Base-by-base conservation (phyloP, 2,113 vertebrate genomes). In the Pangasianodon hypophthalmus region DNA sequence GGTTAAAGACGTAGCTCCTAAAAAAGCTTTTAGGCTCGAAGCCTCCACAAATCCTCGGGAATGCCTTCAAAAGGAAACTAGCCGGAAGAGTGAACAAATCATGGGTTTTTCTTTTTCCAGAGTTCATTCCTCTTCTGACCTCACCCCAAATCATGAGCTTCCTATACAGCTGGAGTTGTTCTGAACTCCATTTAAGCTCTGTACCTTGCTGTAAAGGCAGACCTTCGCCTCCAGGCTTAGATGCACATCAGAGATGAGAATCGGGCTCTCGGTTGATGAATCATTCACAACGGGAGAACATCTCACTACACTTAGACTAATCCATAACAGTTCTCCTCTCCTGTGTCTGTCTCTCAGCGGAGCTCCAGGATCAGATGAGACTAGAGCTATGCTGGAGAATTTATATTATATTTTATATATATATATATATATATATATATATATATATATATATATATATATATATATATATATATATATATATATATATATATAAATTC, bases 171-270 rank as follows among this genome's bases (percentile, higher is more conserved):
- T 19, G 64, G 11, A 58, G 86, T 16, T 54, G 86, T 6, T 6
- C 48, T 73, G 41, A 88, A 50, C 52, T 73, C 67, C 41, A 73
- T 88, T 88, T 84, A 48, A 89, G 81, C 44, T 58, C 9, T 2
- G 29, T 73, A 88, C 88, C 50, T 84, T 21, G 21, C 87, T 50
- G 86, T 79, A 82, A 54, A 82, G 46, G 80, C 32, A 37, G 52
- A 83, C 48, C 52, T 64, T 87, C 54, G 52, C 87, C 81, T 84
- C 88, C 73, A 75, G 88, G 81, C 69, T 60, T 87, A 85, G 37
- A 89, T 44, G 75, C 64, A 50, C 80, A 87, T 84, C 75, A 87
- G 77, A 84, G 54, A 73, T 52, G 21, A 56, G 60, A 48, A 64
- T 60, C 48, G 5, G 60, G 56, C 58, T 82, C 46, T 85, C 24